Evolutionary conservation across 2,113 vertebrate genomes (phyloP).

Genomic region (Coryphaenoides rupestris): DNA sequence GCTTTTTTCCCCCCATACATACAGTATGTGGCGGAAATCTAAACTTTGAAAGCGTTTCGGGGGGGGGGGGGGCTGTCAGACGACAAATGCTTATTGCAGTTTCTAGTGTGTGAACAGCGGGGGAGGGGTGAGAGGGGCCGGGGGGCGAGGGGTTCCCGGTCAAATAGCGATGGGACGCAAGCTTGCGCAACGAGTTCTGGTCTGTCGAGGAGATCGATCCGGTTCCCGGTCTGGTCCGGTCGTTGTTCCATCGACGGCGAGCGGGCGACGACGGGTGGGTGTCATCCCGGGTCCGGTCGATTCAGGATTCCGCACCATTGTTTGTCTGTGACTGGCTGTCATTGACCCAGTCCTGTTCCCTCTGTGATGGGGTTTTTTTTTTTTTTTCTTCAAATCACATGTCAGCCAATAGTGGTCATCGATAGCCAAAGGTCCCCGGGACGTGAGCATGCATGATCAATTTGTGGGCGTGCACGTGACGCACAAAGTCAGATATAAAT

Average conservation of each 20-base stretch:
- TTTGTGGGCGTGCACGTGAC: no score
- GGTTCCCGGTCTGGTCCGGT: constrained; percentile 36
- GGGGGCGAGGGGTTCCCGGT: no score
- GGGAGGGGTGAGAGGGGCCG: no score
- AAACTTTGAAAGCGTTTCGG: no score
- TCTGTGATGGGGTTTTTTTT: no score
- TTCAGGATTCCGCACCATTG: constrained; percentile 35
- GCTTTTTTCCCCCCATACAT: no score
- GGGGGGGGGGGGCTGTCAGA: no score
- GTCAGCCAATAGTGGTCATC: constrained; percentile 41
- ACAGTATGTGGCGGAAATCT: no score
- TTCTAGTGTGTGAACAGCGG: constrained; percentile 19
- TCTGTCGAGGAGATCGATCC: constrained; percentile 20
- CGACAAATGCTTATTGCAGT: constrained; percentile 43
- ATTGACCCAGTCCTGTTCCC: constrained; percentile 59
- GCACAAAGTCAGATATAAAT: no score
- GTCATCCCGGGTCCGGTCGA: constrained; percentile 61
- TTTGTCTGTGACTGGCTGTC: constrained; percentile 16
- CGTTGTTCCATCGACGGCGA: constrained; percentile 59
- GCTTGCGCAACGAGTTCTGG: constrained; percentile 30
- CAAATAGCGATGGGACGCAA: constrained; percentile 14
- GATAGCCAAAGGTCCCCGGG: constrained; percentile 30
- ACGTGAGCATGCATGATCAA: not conserved
- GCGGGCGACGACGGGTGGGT: constrained; percentile 21
- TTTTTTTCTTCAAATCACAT: constrained; percentile 8